Base-by-base conservation (phyloP, 2,888 invertebrate genomes). In the Chaetogeoica ovagalla region DNA sequence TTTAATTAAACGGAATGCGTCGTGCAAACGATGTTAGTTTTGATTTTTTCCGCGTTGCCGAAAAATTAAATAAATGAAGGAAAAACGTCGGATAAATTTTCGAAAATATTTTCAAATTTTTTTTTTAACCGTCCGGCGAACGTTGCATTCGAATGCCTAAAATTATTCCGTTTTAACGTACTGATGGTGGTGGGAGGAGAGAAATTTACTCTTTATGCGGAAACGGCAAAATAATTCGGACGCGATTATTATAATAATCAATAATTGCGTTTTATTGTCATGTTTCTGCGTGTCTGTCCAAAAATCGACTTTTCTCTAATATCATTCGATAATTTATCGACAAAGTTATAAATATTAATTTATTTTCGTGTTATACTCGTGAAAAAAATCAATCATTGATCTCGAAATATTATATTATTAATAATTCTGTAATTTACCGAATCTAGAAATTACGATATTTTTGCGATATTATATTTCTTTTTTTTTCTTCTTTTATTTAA, bases 231-330 rank as follows among this genome's bases (percentile, higher is more conserved):
- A 75, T 75, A 59, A 66, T 59, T 66, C 43, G 43, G 19, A 43
- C 39, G 23, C 75, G 59, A 75, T 75, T 75, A 75, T 59, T n/a
- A 66, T n/a, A n/a, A n/a, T n/a, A n/a, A 19, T 55, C 23, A n/a
- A 48, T 77, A 48, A 77, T 77, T 77, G 52, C 70, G 62, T 69
- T 77, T 37, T 37, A 77, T 70, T 77, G 77, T 77, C 37, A 59
- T 37, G 48, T 4, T 5, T 8, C 6, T 39, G 55, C 11, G 48
- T 48, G 48, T 48, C 9, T 9, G 48, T 48, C 19, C 60, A 62
- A 70, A 77, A 55, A 62, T 62, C 48, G 52, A 69, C 48, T 60
- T 77, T 77, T n/a, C 62, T 52, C 70, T 70, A 60, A 60, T 60
- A 77, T 77, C 30, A 21, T 52, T 57, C 57, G 52, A 37, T 9